Evolutionary conservation across 2,797 vertebrate genomes (phyloP), one percentile per base, ranked within the genome.

Genomic region (Coendou prehensilis): DNA sequence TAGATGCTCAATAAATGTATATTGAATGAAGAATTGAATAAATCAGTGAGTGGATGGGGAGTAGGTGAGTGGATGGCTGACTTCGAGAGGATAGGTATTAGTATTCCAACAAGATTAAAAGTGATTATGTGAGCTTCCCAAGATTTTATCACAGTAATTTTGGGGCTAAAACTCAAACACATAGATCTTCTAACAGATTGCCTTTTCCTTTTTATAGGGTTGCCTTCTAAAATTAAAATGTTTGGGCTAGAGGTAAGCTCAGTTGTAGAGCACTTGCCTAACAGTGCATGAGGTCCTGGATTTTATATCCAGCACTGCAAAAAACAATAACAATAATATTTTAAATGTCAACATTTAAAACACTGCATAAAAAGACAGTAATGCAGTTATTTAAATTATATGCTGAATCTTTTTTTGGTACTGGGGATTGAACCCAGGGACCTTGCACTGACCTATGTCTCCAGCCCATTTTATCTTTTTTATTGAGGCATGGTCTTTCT

Each of bases 321-420:
- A 54, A 52, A 78, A 33, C 41, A 86, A 26, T 17, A 59, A 61
- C 61, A 95, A 75, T 64, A 64, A 64, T 15, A 84, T 45, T 92
- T 87, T 78, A 88, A 92, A 88, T 52, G 28, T 22, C 57, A 95
- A 54, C 33, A 56, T 54, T 91, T 63, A 85, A 92, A 90, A 64
- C 33, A 80, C 23, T 89, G 37, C 9, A 5, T 85, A 69, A 61
- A 11, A 52, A 30, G 41, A 50, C 4, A 87, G 18, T 79, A 69
- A 83, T 95, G 30, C 9, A 28, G 23, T 75, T 93, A 80, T 76
- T 88, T 81, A 52, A 82, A 71, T 89, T 94, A 67, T 89, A 75
- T 64, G n/a, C 45, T 81, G 41, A 78, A 28, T n/a, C 18, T 75
- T 95, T 90, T 30, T 59, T 30, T 59, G 57, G 26, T 63, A 13